Conservation (phyloP, 2,797 vertebrate genomes). For the Arrhamphus sclerolepis region DNA sequence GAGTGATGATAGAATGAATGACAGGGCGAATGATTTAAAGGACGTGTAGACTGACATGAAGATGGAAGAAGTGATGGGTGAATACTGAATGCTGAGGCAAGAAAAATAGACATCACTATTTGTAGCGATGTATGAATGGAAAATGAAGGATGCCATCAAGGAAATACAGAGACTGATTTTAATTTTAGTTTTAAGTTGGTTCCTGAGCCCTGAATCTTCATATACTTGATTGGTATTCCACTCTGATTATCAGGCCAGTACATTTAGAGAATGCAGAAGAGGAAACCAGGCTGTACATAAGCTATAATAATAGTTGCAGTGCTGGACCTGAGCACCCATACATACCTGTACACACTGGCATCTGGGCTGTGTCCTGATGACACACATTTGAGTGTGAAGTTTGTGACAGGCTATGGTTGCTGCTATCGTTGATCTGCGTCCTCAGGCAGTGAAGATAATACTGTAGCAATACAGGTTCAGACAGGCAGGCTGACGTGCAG, state of each 20-base stretch:
- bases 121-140: not conserved
- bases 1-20: constrained; percentile 5
- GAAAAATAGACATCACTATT: not conserved
- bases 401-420: constrained; percentile 35
- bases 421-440: constrained; percentile 41
- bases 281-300: constrained; percentile 15
- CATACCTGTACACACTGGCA: constrained; percentile 18
- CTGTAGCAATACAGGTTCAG: constrained; percentile 42
- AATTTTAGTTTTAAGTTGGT: not conserved
- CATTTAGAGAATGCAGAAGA: not conserved
- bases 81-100: constrained; percentile 1
- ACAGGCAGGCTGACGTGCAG: constrained; percentile 20
- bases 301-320: constrained; percentile 11
- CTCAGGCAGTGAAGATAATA: constrained; percentile 27
- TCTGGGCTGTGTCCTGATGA: constrained; percentile 30
- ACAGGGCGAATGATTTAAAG: constrained; percentile 4
- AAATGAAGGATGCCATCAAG: not conserved
- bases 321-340: constrained; percentile 4
- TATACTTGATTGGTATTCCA: constrained; percentile 3
- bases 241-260: not conserved
- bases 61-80: not conserved
- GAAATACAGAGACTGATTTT: not conserved
- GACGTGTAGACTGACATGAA: not conserved
- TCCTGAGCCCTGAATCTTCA: not conserved
- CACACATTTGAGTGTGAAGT: constrained; percentile 23